Evolutionary conservation across 2,113 vertebrate species (phyloP), one percentile per base, ranked within the genome.

Genomic region (Callipepla squamata): DNA sequence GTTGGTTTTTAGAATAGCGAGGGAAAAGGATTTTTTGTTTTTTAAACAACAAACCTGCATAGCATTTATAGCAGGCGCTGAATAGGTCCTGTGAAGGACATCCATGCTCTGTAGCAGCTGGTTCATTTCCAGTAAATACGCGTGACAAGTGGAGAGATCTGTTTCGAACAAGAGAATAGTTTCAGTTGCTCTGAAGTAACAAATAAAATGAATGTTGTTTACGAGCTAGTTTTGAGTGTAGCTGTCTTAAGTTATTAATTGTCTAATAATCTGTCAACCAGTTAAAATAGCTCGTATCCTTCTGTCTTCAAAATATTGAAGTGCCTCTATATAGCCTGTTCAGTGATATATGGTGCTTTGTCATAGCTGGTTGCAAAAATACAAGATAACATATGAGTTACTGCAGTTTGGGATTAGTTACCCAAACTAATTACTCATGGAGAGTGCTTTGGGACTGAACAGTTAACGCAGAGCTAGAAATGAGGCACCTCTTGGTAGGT

Each of bases 21-120:
- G 30, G 63, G 68, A 66, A 87, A 89, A 32, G 1, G 7, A 4
- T 30, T 77, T 80, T 40, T 80, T 59, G 61, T 21, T 58, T 72
- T 91, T 73, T 81, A 53, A 85, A 65, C 48, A 86, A 93, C 97
- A 95, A 89, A 99, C 99, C 99, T 99, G 99, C 89, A 99, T 98
- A 70, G 98, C 98, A 38, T 99, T 99, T 98, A 99, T 99, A 36
- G 99, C 98, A 5, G 99, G 99, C 0, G 99, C 99, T 5, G 99
- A 99, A 21, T 98, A 99, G 0, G 99, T 99, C 50, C 99, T 98
- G 75, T 99, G 99, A 80, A 99, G 98, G 94, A 99, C 98, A 66
- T 99, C 99, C 99, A 99, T 99, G 87, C 97, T 99, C 90, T 99
- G 98, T 36, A 99, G 97, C 74, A 99, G 98, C 90, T 99, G 99